phyloP scores from a whole-genome alignment of 2,888 invertebrate species.

The Eupithecia centaureata region DNA sequence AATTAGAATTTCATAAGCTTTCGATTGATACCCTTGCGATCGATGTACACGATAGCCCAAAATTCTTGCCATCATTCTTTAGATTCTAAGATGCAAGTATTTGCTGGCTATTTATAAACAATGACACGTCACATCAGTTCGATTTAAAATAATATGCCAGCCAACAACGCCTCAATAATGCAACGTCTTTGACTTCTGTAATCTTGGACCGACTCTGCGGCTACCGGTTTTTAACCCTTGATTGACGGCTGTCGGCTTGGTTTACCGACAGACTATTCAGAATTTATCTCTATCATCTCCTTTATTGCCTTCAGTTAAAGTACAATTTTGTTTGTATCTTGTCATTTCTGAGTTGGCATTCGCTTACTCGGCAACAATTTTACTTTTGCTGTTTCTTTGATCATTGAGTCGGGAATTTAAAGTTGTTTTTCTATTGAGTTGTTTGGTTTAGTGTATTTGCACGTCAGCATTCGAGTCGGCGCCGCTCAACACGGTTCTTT shows the following conservation, averaged over 20 bases:
- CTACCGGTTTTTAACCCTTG: constrained; percentile 83
- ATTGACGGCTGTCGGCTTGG: constrained; percentile 83
- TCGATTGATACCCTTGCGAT: too few relatives aligned
- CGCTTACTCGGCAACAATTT: constrained; percentile 50
- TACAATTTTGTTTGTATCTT: constrained; percentile 26
- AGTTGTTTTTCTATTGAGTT: constrained; percentile 46
- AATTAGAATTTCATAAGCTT: too few relatives aligned
- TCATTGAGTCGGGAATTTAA: constrained; percentile 34
- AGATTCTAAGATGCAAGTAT: neutral
- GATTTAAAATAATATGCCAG: constrained; percentile 39
- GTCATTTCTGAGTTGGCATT: constrained; percentile 1
- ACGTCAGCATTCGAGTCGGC: constrained; percentile 72
- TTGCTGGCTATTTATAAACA: constrained; percentile 5
- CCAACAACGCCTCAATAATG: constrained; percentile 42
- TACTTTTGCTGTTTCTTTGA: constrained; percentile 37
- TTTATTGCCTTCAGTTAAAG: constrained; percentile 45
- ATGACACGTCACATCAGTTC: constrained; percentile 38
- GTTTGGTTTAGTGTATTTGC: constrained; percentile 41
- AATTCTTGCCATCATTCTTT: neutral
- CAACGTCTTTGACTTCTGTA: constrained; percentile 72
- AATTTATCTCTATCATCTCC: constrained; percentile 36
- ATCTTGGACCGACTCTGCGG: constrained; percentile 76
- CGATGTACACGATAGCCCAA: too few relatives aligned
- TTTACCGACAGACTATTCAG: constrained; percentile 62
- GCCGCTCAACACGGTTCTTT: constrained; percentile 76